phyloP scores from a whole-genome alignment of 1,140 invertebrate species.

The Tribolium madens region DNA sequence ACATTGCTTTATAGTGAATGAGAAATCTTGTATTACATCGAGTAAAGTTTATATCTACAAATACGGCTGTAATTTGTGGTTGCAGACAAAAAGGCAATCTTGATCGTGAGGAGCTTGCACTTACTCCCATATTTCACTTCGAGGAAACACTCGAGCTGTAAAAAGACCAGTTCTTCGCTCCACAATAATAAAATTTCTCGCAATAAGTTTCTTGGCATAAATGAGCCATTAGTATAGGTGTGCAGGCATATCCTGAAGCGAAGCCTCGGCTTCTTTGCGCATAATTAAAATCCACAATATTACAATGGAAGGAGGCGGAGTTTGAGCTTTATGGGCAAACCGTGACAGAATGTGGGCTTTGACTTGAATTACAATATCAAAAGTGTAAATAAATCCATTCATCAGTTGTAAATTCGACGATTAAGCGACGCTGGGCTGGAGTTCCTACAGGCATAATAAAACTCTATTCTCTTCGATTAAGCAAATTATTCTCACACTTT shows the following conservation, averaged over 20 bases:
- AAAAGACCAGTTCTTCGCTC: conserved; percentile 16
- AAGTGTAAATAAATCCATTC: conserved; percentile 37
- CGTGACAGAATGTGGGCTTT: conserved; percentile 29
- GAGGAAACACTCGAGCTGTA: conserved; percentile 12
- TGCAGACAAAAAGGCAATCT: conserved; percentile 43
- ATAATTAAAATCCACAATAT: conserved; percentile 36
- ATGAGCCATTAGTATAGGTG: conserved; percentile 34
- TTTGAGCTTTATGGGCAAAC: conserved; percentile 23
- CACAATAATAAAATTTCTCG: conserved; percentile 8
- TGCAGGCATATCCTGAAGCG: conserved; percentile 22
- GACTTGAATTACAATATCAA: conserved; percentile 25
- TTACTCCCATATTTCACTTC: conserved; percentile 39
- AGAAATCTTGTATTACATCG: conserved; percentile 45
- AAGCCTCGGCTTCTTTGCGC: conserved; percentile 23
- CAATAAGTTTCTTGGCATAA: conserved; percentile 16
- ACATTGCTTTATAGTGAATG: conserved; percentile 42
- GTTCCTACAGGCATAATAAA: conserved; percentile 28
- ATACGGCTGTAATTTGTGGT: conserved; percentile 43
- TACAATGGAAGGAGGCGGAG: conserved; percentile 27
- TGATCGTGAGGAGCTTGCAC: conserved; percentile 40
- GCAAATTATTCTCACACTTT: not conserved
- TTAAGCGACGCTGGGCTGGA: conserved; percentile 6
- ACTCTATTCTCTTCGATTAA: conserved; percentile 5
- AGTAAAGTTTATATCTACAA: conserved; percentile 44
- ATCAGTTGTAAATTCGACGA: conserved; percentile 29